Percentiles rank a stretch among this genome's conserved stretches.
These are phyloP conservation scores for Eidolon dupreanum DNA, from an alignment of 2,797 vertebrate species.

Conservation along the genomic window DNA sequence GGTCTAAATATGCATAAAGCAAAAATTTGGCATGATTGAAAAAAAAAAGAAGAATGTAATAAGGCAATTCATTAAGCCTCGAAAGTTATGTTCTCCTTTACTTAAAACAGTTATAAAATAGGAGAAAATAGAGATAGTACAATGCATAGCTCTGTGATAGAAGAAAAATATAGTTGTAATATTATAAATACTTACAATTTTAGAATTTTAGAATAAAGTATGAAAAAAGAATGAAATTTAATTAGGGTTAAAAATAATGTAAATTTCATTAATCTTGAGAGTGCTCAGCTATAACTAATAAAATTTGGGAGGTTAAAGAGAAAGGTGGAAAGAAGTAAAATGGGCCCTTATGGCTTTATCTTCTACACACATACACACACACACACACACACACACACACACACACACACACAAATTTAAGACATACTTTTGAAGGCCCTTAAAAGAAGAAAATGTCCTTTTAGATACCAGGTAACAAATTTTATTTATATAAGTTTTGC, in stretches of 20 bases:
- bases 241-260: neutral
- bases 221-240: neutral
- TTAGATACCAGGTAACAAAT: neutral
- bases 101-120: neutral
- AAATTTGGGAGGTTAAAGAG: neutral
- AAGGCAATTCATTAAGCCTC: neutral
- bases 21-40: neutral
- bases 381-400: no score
- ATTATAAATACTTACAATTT: neutral
- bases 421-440: neutral
- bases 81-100: neutral
- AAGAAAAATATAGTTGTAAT: neutral
- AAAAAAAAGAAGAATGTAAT: neutral
- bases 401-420: no score
- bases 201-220: neutral
- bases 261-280: neutral
- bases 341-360: neutral
- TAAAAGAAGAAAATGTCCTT: neutral
- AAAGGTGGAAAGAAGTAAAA: neutral
- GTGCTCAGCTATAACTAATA: neutral
- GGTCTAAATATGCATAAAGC: neutral
- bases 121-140: neutral
- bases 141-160: neutral
- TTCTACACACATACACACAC: neutral
- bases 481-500: neutral